Evolutionary conservation across 2,797 vertebrate genomes (phyloP).

Genomic region (Scolopax rusticola): DNA sequence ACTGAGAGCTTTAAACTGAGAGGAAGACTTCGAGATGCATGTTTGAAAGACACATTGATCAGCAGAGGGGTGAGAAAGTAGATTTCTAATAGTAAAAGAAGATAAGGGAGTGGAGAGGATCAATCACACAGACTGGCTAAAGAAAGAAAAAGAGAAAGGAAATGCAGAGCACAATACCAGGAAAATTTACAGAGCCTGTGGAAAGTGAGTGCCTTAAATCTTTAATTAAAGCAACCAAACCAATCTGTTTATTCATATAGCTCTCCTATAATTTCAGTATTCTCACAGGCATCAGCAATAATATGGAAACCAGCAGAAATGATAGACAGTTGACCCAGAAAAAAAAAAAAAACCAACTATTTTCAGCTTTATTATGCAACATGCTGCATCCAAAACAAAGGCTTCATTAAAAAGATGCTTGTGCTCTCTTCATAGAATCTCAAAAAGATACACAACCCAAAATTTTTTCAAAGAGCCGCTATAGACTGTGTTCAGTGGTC

Average conservation of each 20-base stretch:
- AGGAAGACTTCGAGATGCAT: neutral
- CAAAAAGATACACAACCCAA: neutral
- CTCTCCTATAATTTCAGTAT: neutral
- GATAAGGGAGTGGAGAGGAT: neutral
- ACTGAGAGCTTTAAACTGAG: neutral
- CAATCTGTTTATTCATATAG: slow-evolving; percentile 16
- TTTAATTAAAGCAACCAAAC: neutral
- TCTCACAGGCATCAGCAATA: slow-evolving; percentile 3
- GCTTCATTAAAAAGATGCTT: slow-evolving; percentile 14
- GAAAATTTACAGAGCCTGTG: neutral
- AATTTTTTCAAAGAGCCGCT: neutral
- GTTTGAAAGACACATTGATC: neutral
- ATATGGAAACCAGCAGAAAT: slow-evolving; percentile 37
- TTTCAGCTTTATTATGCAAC: slow-evolving; percentile 36
- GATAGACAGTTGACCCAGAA: slow-evolving; percentile 50
- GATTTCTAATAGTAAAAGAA: neutral
- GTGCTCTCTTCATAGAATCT: neutral
- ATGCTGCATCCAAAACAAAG: slow-evolving; percentile 15
- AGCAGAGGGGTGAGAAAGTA: neutral
- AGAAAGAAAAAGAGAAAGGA: neutral
- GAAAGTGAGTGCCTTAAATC: neutral
- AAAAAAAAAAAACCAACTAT: neutral
- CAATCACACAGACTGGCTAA: neutral
- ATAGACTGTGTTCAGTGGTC: neutral
- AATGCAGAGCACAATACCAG: neutral